A percentile compares a stretch with the other conserved stretches of the same genome.
Evolutionary conservation across 2,888 invertebrate species (phyloP).

Genomic region (Zonitis immaculata): DNA sequence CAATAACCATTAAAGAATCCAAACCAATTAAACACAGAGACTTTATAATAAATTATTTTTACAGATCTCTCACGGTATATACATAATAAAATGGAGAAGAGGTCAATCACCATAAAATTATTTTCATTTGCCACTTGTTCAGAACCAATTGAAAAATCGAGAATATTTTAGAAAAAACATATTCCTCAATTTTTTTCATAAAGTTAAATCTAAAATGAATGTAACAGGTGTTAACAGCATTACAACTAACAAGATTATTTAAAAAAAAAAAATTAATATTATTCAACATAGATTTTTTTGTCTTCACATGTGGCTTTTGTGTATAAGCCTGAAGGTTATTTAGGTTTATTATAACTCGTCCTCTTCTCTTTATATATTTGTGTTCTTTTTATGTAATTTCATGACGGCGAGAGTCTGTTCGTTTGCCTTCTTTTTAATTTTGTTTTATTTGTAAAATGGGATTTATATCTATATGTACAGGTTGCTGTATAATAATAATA

Average conservation of each 20-base stretch:
- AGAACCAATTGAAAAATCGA: neutral
- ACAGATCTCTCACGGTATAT: conserved; percentile 18
- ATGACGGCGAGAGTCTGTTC: conserved; percentile 30
- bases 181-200: no score
- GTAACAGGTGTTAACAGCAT: neutral
- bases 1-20: neutral
- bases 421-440: conserved; percentile 27
- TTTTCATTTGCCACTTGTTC: neutral
- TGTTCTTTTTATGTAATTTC: neutral
- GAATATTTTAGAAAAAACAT: no score
- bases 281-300: no score
- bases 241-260: no score
- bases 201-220: no score
- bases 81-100: conserved; percentile 4
- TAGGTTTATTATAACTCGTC: conserved; percentile 17
- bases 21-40: neutral
- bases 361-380: neutral
- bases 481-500: neutral
- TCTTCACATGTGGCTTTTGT: conserved; percentile 14
- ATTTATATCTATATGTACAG: conserved; percentile 6
- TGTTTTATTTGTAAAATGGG: conserved; percentile 17
- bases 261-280: no score
- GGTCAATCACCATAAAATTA: conserved; percentile 29
- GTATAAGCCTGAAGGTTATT: conserved; percentile 24
- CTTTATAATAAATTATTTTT: neutral